These are phyloP conservation scores for Seladonia tumulorum DNA, from an alignment of 2,888 invertebrate species.

Conservation along the genomic window DNA sequence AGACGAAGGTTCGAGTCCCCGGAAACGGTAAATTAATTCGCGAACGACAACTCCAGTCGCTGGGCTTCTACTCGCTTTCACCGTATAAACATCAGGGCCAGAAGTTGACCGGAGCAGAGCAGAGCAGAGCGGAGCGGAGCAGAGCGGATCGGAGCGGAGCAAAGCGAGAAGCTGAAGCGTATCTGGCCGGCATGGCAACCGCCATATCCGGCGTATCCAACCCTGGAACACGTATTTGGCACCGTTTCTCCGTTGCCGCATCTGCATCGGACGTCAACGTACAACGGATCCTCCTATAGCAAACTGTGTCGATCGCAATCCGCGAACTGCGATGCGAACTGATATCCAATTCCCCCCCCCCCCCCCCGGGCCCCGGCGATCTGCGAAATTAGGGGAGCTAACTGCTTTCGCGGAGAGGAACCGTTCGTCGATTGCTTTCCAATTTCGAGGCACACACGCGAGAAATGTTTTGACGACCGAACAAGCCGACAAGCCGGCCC, in stretches of 20 bases:
- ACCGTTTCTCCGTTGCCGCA: slow-evolving; percentile 38
- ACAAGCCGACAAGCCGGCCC: not conserved
- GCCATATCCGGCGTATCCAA: slow-evolving; percentile 56
- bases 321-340: slow-evolving; percentile 46
- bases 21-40: slow-evolving; percentile 76
- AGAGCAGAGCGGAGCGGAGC: slow-evolving; percentile 62
- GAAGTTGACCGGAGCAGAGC: slow-evolving; percentile 76
- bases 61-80: slow-evolving; percentile 50
- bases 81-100: slow-evolving; percentile 81
- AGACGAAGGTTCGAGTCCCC: slow-evolving; percentile 39
- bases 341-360: slow-evolving; percentile 51
- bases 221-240: slow-evolving; percentile 38
- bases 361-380: slow-evolving; percentile 35
- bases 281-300: slow-evolving; percentile 43
- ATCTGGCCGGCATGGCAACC: slow-evolving; percentile 36
- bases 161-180: slow-evolving; percentile 16
- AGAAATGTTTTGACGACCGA: slow-evolving; percentile 33
- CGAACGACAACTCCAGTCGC: slow-evolving; percentile 80
- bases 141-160: slow-evolving; percentile 12
- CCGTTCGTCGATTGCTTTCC: slow-evolving; percentile 39
- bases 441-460: slow-evolving; percentile 31
- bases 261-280: slow-evolving; percentile 67
- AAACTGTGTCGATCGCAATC: slow-evolving; percentile 66
- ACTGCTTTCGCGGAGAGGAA: slow-evolving; percentile 41
- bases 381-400: slow-evolving; percentile 52